Evolutionary conservation across 2,797 vertebrate genomes (phyloP).

Genomic region (Ctenochaetus hawaiiensis): DNA sequence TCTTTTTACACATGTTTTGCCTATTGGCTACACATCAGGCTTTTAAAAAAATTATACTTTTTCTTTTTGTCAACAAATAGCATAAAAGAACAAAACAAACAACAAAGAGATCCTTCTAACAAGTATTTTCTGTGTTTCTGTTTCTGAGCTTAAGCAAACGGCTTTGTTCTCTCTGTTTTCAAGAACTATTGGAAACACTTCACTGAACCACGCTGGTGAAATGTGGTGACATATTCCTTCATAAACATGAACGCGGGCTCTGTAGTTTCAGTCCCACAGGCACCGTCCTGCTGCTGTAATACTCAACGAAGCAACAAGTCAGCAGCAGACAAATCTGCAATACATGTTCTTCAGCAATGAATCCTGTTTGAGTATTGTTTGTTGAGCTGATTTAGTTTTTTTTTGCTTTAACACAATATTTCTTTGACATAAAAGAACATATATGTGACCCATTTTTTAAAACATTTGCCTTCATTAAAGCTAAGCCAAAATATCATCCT

Average conservation of each 20-base stretch:
- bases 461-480: neutral
- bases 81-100: slow-evolving; percentile 18
- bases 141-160: neutral
- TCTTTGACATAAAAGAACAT: neutral
- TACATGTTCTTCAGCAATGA: neutral
- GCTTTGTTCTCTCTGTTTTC: neutral
- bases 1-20: neutral
- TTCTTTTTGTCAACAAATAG: slow-evolving; percentile 15
- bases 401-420: neutral
- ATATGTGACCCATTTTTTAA: neutral
- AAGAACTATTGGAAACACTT: slow-evolving; percentile 5
- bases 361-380: neutral
- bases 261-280: neutral
- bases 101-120: neutral
- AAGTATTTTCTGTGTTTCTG: neutral
- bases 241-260: neutral
- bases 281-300: neutral
- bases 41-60: neutral
- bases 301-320: slow-evolving; percentile 1
- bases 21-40: neutral
- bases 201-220: neutral
- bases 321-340: neutral
- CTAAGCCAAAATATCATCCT: too few species aligned
- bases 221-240: neutral
- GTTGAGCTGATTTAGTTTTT: neutral